Evolutionary conservation across 2,888 invertebrate species (phyloP).

Genomic region (Scrobipalpa costella): DNA sequence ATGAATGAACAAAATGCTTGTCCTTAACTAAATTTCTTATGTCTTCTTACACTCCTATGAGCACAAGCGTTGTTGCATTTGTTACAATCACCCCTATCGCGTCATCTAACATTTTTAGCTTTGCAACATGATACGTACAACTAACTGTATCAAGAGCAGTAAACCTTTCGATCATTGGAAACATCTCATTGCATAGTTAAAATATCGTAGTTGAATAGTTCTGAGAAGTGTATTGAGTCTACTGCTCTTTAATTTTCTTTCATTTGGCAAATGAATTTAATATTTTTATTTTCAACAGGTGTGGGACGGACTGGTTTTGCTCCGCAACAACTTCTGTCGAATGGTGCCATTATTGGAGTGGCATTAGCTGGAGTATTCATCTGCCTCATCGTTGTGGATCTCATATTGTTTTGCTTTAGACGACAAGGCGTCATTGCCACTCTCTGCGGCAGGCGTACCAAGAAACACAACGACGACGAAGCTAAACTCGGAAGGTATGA

Average conservation of each 20-base stretch:
- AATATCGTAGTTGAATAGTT: not conserved
- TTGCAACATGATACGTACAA: slow-evolving; percentile 71
- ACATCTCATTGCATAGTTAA: not conserved
- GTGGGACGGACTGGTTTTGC: slow-evolving; percentile 74
- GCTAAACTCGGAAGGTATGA: slow-evolving; percentile 91
- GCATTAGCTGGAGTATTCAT: slow-evolving; percentile 90
- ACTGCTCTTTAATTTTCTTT: slow-evolving; percentile 54
- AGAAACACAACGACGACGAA: slow-evolving; percentile 89
- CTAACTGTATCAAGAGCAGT: slow-evolving; percentile 69
- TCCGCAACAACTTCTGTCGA: slow-evolving; percentile 82
- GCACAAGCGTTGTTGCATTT: slow-evolving; percentile 58
- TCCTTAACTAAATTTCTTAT: slow-evolving; percentile 25
- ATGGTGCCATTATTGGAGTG: slow-evolving; percentile 91
- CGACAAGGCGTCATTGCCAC: slow-evolving; percentile 86
- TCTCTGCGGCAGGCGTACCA: slow-evolving; percentile 84
- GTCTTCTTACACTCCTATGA: slow-evolving; percentile 35
- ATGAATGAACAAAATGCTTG: slow-evolving; percentile 42
- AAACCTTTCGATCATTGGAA: slow-evolving; percentile 43
- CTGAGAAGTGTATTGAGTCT: slow-evolving; percentile 44
- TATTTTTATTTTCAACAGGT: slow-evolving; percentile 57
- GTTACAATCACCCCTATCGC: slow-evolving; percentile 64
- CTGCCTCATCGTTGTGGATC: slow-evolving; percentile 91
- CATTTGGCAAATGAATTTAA: slow-evolving; percentile 31
- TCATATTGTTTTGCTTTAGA: slow-evolving; percentile 88
- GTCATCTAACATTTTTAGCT: slow-evolving; percentile 73